Conservation (phyloP, 2,797 vertebrate genomes). For the Syngnathus rostellatus region DNA sequence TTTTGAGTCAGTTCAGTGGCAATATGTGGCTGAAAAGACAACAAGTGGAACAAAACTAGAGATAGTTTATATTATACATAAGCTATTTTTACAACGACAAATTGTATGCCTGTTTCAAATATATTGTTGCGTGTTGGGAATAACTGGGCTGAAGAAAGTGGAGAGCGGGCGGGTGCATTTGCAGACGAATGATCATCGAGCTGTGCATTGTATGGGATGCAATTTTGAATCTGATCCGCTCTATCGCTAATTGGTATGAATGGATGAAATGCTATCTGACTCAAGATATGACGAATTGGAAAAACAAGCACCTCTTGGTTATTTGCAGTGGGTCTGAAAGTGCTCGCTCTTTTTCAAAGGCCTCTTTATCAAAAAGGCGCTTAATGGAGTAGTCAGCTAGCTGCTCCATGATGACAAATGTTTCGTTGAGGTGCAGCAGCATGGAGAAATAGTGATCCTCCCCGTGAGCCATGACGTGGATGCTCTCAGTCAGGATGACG, state of each 20-base stretch:
- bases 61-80: too few species aligned
- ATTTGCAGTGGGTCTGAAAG: constrained; percentile 86
- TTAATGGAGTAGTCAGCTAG: constrained; percentile 85
- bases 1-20: not conserved
- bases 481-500: constrained; percentile 89
- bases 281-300: not conserved
- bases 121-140: not conserved
- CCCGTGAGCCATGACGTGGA: constrained; percentile 80
- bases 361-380: constrained; percentile 94
- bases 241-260: not conserved
- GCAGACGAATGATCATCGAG: not conserved
- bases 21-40: too few species aligned
- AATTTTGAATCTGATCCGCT: not conserved
- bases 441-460: constrained; percentile 97
- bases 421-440: constrained; percentile 91
- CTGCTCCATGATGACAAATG: constrained; percentile 93
- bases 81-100: not conserved
- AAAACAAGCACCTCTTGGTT: constrained; percentile 79
- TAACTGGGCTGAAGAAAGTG: not conserved
- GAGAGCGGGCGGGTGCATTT: not conserved
- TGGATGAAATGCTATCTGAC: not conserved
- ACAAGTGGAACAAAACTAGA: too few species aligned
- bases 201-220: not conserved
- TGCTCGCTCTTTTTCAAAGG: constrained; percentile 78
- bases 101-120: not conserved